Evolutionary conservation across 2,797 vertebrate species (phyloP).

Genomic region (Leptoclinus maculatus): DNA sequence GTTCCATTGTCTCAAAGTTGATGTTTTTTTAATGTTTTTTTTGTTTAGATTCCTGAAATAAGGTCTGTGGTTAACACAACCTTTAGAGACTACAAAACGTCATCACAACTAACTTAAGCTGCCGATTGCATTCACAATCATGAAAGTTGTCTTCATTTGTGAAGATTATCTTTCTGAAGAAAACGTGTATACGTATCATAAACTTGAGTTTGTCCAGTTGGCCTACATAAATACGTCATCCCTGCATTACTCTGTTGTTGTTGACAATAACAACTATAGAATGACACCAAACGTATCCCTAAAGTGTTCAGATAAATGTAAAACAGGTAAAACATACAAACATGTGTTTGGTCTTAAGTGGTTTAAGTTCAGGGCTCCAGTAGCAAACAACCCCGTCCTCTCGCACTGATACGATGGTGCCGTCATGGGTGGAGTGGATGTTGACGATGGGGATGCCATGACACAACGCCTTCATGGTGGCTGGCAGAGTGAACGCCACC

Average conservation of each 20-base stretch:
- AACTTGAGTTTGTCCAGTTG: neutral
- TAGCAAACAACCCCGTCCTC: conserved; percentile 85
- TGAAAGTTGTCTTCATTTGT: neutral
- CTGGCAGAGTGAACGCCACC: conserved; percentile 82
- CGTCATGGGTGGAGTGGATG: conserved; percentile 76
- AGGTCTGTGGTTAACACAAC: neutral
- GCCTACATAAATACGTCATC: neutral
- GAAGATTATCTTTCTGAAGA: neutral
- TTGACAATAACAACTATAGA: neutral
- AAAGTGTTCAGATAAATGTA: neutral
- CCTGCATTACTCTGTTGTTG: too few species aligned
- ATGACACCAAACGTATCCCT: neutral
- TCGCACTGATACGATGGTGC: conserved; percentile 80
- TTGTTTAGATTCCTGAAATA: neutral
- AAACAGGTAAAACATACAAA: conserved; percentile 83
- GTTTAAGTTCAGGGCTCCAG: conserved; percentile 86
- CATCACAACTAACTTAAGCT: neutral
- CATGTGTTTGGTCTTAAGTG: conserved; percentile 83
- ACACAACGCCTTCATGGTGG: conserved; percentile 60
- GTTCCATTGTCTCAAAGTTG: neutral
- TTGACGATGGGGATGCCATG: conserved; percentile 76
- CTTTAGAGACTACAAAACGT: neutral
- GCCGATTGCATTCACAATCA: neutral
- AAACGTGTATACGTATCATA: neutral
- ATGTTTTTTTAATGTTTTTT: neutral